phyloP scores from a whole-genome alignment of 2,797 vertebrate species.

The Calcarius lapponicus region DNA sequence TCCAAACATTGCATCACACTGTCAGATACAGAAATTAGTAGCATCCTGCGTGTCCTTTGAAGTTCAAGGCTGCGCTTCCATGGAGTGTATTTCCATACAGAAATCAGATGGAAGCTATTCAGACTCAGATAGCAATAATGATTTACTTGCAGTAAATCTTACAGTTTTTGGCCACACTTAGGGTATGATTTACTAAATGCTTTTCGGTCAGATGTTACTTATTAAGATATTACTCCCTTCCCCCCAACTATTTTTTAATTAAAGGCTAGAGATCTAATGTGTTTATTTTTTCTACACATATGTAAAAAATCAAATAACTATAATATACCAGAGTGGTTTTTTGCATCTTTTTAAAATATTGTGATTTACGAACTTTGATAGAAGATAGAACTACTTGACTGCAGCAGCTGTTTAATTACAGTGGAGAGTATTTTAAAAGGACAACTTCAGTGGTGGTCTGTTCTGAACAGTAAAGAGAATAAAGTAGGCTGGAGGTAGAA shows the following conservation, averaged over 20 bases:
- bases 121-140: constrained; percentile 79
- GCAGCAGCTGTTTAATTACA: constrained; percentile 38
- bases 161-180: constrained; percentile 62
- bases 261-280: constrained; percentile 70
- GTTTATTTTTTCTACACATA: constrained; percentile 60
- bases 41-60: constrained; percentile 84
- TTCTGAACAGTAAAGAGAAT: background rate
- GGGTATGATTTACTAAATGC: constrained; percentile 47
- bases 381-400: constrained; percentile 17
- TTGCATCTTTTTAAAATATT: constrained; percentile 19
- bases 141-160: constrained; percentile 74
- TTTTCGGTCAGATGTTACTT: constrained; percentile 70
- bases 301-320: constrained; percentile 71
- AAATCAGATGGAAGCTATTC: constrained; percentile 84
- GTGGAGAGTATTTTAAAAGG: constrained; percentile 37
- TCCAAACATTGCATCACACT: constrained; percentile 80
- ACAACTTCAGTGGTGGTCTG: constrained; percentile 37
- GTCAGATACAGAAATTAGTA: constrained; percentile 83
- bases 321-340: constrained; percentile 32
- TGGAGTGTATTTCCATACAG: constrained; percentile 47
- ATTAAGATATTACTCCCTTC: constrained; percentile 68
- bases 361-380: constrained; percentile 24
- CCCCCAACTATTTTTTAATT: constrained; percentile 72
- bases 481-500: background rate
- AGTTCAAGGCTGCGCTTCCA: constrained; percentile 74